Conservation (phyloP, 2,888 invertebrate species). For the Pristionchus maxplancki region DNA sequence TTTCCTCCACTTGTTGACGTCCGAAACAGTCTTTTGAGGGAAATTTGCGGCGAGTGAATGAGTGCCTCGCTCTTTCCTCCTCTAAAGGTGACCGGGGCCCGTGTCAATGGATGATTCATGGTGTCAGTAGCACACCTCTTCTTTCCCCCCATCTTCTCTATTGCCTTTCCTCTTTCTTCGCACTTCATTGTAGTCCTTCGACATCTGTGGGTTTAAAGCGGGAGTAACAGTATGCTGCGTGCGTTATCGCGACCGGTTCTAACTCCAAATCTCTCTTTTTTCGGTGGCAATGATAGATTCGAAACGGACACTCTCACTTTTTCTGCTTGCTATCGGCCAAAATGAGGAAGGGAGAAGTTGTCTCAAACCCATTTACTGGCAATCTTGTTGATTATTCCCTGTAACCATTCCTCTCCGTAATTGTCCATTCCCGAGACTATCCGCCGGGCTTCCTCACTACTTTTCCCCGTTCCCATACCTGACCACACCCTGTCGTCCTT, state of each 20-base stretch:
- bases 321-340: background rate
- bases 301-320: constrained; percentile 7
- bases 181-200: background rate
- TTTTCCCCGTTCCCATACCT: background rate
- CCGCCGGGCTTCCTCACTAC: background rate
- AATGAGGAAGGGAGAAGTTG: background rate
- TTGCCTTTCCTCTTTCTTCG: background rate
- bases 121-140: background rate
- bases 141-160: background rate
- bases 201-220: background rate
- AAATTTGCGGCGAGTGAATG: background rate
- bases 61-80: background rate
- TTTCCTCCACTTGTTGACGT: background rate
- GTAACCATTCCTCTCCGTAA: background rate
- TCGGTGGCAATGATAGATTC: background rate
- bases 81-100: background rate
- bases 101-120: constrained; percentile 14
- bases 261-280: background rate
- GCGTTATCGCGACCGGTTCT: background rate
- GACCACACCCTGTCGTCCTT: constrained; percentile 8
- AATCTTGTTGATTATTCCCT: background rate
- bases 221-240: background rate
- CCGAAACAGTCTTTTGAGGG: background rate
- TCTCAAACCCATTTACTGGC: background rate
- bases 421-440: background rate